These are phyloP conservation scores for Sarcophaga caerulescens DNA, from an alignment of 2,888 invertebrate species.

Conservation along the genomic window DNA sequence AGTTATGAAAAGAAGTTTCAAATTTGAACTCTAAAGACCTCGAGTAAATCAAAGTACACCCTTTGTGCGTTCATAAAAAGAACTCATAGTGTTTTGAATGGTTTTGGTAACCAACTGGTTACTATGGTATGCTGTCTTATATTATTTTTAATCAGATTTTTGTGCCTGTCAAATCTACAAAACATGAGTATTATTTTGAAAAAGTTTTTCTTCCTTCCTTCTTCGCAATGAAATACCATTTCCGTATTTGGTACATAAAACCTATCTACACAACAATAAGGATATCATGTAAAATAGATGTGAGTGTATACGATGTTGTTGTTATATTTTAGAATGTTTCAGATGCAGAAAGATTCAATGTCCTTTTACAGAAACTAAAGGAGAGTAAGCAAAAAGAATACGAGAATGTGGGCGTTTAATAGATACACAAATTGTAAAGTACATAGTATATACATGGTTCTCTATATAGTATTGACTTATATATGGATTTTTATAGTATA, in stretches of 20 bases:
- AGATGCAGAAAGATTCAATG: neutral
- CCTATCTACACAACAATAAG: neutral
- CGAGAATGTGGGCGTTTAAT: constrained; percentile 5
- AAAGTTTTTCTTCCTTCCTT: neutral
- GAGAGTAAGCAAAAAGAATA: neutral
- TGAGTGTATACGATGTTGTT: neutral
- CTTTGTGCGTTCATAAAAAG: no score
- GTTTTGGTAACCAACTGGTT: no score
- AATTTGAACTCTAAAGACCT: no score
- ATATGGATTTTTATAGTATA: neutral
- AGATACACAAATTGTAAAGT: neutral
- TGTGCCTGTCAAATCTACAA: neutral
- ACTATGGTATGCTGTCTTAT: no score
- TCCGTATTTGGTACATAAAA: constrained; percentile 9
- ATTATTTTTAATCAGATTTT: no score
- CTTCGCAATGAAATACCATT: neutral
- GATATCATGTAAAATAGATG: neutral
- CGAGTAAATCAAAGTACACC: no score
- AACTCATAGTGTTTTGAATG: no score
- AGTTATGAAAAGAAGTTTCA: no score
- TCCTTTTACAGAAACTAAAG: neutral
- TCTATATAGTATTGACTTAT: neutral
- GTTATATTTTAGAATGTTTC: no score
- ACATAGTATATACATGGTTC: neutral
- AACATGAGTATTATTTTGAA: neutral